Evolutionary conservation across 2,797 vertebrate genomes (phyloP), one percentile per base, ranked within the genome.

Genomic region (Columba guinea): DNA sequence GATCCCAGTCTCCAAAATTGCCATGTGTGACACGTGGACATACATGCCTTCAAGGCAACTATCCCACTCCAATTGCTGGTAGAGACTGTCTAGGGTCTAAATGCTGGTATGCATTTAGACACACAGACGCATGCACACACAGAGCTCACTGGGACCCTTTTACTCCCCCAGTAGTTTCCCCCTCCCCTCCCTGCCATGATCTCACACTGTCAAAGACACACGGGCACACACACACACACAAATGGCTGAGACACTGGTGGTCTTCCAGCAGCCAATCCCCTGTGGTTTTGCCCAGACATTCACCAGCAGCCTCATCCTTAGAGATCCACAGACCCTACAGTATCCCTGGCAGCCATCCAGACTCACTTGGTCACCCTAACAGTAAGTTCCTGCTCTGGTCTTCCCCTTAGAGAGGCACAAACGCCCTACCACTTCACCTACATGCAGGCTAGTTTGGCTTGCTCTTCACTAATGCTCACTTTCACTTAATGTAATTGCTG

Each of bases 91-190:
- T 27, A 14, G 28, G 27, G 11, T 58, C 27, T 51, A 11, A 9
- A 2, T 63, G 19, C 14, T 30, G 15, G 26, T 51, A 55, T 1
- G 1, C 22, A 46, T 0, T 39, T 39, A 39, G 39, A 6, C 24
- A 12, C 13, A 21, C 14, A 46, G 44, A 28, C 11, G 15, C 12
- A 39, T 4, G 7, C 11, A 21, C 32, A 53, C 28, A 41, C 12
- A 34, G 13, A 34, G 34, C 11, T 59, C 5, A 4, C 53, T 24
- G 13, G 28, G 11, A 60, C 20, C 22, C 13, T 53, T 22, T 48
- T 21, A 7, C 51, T 89, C 9, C 16, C 22, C 22, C 15, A 49
- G 14, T 6, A 32, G 55, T 30, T 55, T 10, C 15, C 23, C 10
- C 5, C 23, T 58, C 32, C 9, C 46, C 20, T 3, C 2, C 9